Evolutionary conservation across 2,888 invertebrate species (phyloP).

Genomic region (Andrena flavipes): DNA sequence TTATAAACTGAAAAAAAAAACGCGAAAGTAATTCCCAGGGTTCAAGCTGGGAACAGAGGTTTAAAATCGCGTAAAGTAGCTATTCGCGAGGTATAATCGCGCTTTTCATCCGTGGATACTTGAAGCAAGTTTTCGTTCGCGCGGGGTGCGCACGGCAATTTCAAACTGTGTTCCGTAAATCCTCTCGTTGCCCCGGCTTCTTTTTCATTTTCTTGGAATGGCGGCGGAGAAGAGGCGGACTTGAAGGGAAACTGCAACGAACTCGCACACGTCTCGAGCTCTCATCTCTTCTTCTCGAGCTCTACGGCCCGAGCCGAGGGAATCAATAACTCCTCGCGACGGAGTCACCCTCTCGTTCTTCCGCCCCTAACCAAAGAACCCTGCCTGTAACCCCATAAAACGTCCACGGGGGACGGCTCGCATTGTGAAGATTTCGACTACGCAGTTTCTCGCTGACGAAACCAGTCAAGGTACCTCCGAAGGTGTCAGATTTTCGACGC

Average conservation of each 20-base stretch:
- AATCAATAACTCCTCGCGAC: constrained; percentile 84
- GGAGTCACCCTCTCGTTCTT: constrained; percentile 77
- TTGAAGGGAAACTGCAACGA: constrained; percentile 63
- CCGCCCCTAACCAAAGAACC: constrained; percentile 73
- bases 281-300: constrained; percentile 68
- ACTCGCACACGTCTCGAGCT: constrained; percentile 54
- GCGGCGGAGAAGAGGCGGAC: constrained; percentile 24
- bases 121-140: not conserved
- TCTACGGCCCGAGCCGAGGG: constrained; percentile 75
- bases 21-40: not conserved
- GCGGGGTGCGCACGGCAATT: constrained; percentile 22
- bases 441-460: constrained; percentile 37
- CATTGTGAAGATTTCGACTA: constrained; percentile 32
- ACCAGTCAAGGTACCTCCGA: constrained; percentile 15
- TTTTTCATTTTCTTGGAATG: constrained; percentile 12
- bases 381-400: constrained; percentile 71
- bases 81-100: constrained; percentile 1
- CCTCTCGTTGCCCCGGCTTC: not conserved
- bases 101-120: not conserved
- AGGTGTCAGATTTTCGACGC: constrained; percentile 30
- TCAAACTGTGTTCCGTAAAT: constrained; percentile 5
- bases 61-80: constrained; percentile 2
- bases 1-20: not conserved
- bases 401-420: constrained; percentile 61
- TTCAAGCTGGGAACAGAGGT: not conserved